A percentile compares a stretch with the other conserved stretches of the same genome.
These are phyloP conservation scores for Coboldia fuscipes DNA, from an alignment of 1,140 invertebrate genomes.

Conservation along the genomic window DNA sequence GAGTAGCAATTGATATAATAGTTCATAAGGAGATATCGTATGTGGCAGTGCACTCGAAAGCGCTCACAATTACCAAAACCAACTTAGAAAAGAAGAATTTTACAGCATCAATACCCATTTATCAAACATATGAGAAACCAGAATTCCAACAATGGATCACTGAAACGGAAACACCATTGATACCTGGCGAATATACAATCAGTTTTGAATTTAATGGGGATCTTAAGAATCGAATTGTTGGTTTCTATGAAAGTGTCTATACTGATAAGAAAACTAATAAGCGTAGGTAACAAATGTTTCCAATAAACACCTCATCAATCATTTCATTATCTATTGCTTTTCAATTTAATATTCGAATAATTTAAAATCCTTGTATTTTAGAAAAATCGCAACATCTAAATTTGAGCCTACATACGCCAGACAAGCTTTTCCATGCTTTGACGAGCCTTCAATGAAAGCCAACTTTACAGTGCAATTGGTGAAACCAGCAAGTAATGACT, in stretches of 20 bases:
- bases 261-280: slow-evolving; percentile 28
- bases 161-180: slow-evolving; percentile 24
- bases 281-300: slow-evolving; percentile 26
- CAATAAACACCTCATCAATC: neutral
- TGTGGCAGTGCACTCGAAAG: slow-evolving; percentile 46
- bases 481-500: slow-evolving; percentile 20
- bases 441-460: slow-evolving; percentile 87
- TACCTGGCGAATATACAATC: slow-evolving; percentile 35
- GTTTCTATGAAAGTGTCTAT: slow-evolving; percentile 62
- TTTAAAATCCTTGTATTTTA: slow-evolving; percentile 21
- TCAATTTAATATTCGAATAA: slow-evolving; percentile 4
- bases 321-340: slow-evolving; percentile 2
- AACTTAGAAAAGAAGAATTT: slow-evolving; percentile 4
- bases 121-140: slow-evolving; percentile 25
- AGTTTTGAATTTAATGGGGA: slow-evolving; percentile 43
- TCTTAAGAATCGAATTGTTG: slow-evolving; percentile 41
- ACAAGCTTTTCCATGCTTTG: slow-evolving; percentile 83
- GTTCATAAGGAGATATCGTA: slow-evolving; percentile 30
- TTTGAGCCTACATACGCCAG: slow-evolving; percentile 88
- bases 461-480: slow-evolving; percentile 59
- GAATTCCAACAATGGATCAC: slow-evolving; percentile 46
- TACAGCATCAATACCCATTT: slow-evolving; percentile 9
- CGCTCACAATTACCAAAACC: slow-evolving; percentile 12
- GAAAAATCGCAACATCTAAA: slow-evolving; percentile 69
- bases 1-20: slow-evolving; percentile 44